Percentiles rank a stretch among this genome's conserved stretches.
phyloP scores from a whole-genome alignment of 2,888 invertebrate species.

The Drosophila anomelani region DNA sequence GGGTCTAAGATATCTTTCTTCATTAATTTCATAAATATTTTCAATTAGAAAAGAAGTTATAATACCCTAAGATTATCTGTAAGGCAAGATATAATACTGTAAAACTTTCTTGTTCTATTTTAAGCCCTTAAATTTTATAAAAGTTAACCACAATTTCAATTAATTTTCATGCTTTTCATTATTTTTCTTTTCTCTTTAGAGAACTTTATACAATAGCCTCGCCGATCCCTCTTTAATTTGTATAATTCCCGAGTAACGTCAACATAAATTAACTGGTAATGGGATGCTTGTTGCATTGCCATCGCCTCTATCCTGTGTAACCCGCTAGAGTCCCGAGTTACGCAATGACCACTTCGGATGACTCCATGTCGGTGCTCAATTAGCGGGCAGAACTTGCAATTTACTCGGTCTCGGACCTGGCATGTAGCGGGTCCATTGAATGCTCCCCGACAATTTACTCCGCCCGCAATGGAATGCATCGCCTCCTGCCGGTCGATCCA shows the following conservation, averaged over 20 bases:
- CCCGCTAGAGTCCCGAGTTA: constrained; percentile 33
- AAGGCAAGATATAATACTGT: neutral
- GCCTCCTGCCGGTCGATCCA: constrained; percentile 4
- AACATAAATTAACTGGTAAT: constrained; percentile 30
- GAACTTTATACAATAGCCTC: neutral
- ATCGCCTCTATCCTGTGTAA: constrained; percentile 9
- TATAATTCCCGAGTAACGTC: constrained; percentile 13
- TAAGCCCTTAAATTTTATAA: too few species aligned
- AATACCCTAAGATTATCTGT: neutral
- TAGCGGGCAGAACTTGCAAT: constrained; percentile 33
- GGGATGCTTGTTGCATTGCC: constrained; percentile 22
- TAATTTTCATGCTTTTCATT: neutral
- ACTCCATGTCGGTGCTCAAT: constrained; percentile 30
- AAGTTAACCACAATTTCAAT: neutral
- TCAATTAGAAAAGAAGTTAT: neutral
- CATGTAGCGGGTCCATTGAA: constrained; percentile 33
- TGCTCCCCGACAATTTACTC: constrained; percentile 27
- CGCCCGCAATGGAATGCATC: constrained; percentile 46
- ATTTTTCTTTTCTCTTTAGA: neutral
- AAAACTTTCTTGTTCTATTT: neutral
- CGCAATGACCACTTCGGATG: constrained; percentile 31
- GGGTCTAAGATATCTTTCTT: neutral
- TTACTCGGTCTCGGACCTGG: constrained; percentile 19
- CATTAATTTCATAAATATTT: neutral
- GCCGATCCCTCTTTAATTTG: constrained; percentile 15